Percentiles rank a stretch among this genome's conserved stretches.
These are phyloP conservation scores for Artibeus lituratus DNA, from an alignment of 2,797 vertebrate genomes.

Conservation along the genomic window DNA sequence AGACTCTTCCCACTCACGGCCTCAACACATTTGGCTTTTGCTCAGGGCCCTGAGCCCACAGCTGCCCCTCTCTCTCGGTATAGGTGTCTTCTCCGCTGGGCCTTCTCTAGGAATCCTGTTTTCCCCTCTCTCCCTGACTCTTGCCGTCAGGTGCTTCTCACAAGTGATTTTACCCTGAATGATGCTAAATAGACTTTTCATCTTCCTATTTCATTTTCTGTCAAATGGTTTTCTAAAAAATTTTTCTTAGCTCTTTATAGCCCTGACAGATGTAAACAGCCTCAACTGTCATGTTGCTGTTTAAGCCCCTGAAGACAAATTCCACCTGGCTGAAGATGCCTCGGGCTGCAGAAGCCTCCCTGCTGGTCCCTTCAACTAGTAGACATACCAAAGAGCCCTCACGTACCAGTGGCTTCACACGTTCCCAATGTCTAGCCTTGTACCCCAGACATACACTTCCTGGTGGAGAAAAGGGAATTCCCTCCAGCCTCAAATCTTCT, in stretches of 20 bases:
- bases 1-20: background rate
- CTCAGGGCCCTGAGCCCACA: background rate
- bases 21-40: background rate
- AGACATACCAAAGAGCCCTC: background rate
- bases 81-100: background rate
- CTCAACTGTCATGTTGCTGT: background rate
- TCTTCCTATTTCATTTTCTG: conserved; percentile 25
- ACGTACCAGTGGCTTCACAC: background rate
- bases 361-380: background rate
- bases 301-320: conserved; percentile 4
- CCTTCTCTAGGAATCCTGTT: background rate
- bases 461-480: background rate
- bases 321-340: background rate
- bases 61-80: background rate
- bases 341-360: background rate
- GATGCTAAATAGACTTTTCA: background rate
- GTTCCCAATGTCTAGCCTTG: background rate
- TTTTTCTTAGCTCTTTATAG: conserved; percentile 1
- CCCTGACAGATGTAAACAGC: background rate
- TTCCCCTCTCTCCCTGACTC: background rate
- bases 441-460: background rate
- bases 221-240: conserved; percentile 9
- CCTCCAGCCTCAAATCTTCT: background rate
- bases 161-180: conserved; percentile 18
- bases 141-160: background rate